Percentiles rank a stretch among this genome's conserved stretches.
Conservation (phyloP, 2,888 invertebrate genomes). For the Bembecia ichneumoniformis region DNA sequence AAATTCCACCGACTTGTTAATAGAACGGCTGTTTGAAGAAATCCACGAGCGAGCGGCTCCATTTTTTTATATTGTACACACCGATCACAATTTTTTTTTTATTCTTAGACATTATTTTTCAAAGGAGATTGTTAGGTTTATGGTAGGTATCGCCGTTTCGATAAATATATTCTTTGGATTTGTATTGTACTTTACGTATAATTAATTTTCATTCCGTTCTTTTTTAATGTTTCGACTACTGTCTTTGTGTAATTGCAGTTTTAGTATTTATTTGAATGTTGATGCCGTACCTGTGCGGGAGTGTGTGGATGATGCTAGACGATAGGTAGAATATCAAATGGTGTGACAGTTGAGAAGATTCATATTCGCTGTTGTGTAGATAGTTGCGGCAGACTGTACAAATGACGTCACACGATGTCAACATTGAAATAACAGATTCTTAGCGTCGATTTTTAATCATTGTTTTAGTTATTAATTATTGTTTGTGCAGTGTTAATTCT, state of each 20-base stretch:
- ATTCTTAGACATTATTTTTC: conserved; percentile 46
- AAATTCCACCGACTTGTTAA: conserved; percentile 35
- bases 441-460: not conserved
- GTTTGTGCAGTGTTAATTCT: conserved; percentile 36
- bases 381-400: conserved; percentile 2
- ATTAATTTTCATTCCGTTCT: conserved; percentile 65
- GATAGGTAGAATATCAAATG: conserved; percentile 20
- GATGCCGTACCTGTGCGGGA: conserved; percentile 45
- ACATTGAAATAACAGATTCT: not conserved
- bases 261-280: conserved; percentile 28
- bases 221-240: conserved; percentile 33
- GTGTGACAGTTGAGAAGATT: conserved; percentile 21
- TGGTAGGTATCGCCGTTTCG: conserved; percentile 43
- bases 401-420: not conserved
- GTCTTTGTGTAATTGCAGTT: conserved; percentile 5
- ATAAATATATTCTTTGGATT: conserved; percentile 53
- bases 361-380: conserved; percentile 16
- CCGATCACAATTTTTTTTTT: conserved; percentile 56
- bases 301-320: conserved; percentile 25
- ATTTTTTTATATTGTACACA: conserved; percentile 31
- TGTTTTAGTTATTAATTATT: conserved; percentile 14
- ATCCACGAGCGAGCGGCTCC: conserved; percentile 52
- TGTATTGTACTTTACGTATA: conserved; percentile 50
- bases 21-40: conserved; percentile 46
- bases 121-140: conserved; percentile 50